Evolutionary conservation across 1,140 invertebrate species (phyloP), one percentile per base, ranked within the genome.

Genomic region (Lepidurus apus): DNA sequence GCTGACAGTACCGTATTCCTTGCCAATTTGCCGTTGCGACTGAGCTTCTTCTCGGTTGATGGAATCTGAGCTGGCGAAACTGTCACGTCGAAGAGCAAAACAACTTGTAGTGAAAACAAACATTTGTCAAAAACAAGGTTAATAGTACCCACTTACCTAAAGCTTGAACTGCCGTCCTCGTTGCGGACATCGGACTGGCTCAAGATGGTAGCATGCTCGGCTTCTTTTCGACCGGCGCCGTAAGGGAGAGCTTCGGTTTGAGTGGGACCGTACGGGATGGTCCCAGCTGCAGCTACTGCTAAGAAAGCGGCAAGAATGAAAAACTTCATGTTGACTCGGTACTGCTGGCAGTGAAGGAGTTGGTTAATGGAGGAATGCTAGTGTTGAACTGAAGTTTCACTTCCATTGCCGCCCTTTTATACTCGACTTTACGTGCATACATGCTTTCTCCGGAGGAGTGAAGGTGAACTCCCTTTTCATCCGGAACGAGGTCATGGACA

Each of bases 51-150:
- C 34, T 26, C 75, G 26, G 24, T 74, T 53, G 1, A 44, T 47
- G 9, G 45, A 47, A n/a, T 79, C 78, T 10, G 74, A 45, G 17
- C 43, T 47, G 1, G 42, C 73, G 74, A 47, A 79, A 75, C 78
- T 79, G 5, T 34, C 43, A 13, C 24, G 11, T 74, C 24, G 43
- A 6, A 73, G 26, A 26, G 1, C 26, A 26, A 26, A 26, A 26
- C 26, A 26, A 26, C 26, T 26, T 26, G 26, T 26, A 26, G 26
- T 26, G 26, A 26, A 26, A 26, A 74, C 10, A 24, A n/a, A 1
- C n/a, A 43, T 17, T 34, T 24, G 1, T 34, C 1, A 9, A 17
- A 47, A 17, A 24, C n/a, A 2, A 65, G 8, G 8, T 0, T 24
- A n/a, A 75, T 75, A 21, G n/a, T 11, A 10, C 21, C 1, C 10